Percentiles rank a stretch among this genome's conserved stretches.
Evolutionary conservation across 2,113 vertebrate genomes (phyloP).

Genomic region (Phylloscopus trochiloides): DNA sequence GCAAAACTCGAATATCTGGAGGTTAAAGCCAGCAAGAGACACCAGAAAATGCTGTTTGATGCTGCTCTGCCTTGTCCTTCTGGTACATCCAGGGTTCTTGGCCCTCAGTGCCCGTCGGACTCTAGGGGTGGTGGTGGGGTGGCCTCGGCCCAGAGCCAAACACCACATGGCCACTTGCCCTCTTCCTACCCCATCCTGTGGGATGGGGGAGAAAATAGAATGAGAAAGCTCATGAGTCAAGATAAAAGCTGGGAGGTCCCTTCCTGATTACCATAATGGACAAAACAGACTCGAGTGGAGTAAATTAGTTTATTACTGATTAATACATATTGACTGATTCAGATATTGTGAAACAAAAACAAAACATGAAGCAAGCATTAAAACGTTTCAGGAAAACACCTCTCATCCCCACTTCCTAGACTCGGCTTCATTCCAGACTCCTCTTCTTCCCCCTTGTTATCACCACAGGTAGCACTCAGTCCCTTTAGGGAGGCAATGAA

Average conservation of each 20-base stretch:
- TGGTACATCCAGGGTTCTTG: background rate
- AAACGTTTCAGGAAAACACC: background rate
- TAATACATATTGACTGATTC: background rate
- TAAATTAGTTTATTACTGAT: background rate
- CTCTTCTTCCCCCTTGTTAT: rapidly evolving
- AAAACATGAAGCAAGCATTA: background rate
- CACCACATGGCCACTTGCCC: rapidly evolving
- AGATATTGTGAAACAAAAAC: background rate
- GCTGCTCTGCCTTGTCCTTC: background rate
- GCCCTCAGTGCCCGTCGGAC: rapidly evolving
- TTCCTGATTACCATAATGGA: background rate
- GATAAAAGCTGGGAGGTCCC: background rate
- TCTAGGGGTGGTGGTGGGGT: background rate
- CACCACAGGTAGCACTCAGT: background rate
- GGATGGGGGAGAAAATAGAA: background rate
- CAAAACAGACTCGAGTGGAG: rapidly evolving
- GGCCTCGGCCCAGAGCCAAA: rapidly evolving
- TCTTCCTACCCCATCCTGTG: rapidly evolving
- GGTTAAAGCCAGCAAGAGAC: background rate
- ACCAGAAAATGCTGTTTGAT: background rate
- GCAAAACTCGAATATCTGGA: background rate
- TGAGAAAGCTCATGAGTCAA: background rate
- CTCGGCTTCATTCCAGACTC: background rate
- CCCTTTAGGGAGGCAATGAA: background rate
- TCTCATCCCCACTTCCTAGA: background rate